These are phyloP conservation scores for Nannospalax galili DNA, from an alignment of 2,113 vertebrate species.

Conservation along the genomic window DNA sequence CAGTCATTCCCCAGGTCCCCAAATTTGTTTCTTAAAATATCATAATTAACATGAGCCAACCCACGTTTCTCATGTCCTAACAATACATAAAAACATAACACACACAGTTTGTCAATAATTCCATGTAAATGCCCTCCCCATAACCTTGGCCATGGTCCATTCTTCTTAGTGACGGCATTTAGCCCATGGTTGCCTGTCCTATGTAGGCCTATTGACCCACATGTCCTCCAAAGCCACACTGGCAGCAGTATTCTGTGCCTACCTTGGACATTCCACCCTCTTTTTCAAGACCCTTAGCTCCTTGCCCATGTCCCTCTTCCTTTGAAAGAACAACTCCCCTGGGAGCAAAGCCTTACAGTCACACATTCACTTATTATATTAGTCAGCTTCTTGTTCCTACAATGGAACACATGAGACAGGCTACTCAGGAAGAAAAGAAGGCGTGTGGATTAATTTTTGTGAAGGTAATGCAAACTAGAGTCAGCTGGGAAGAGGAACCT, in stretches of 20 bases:
- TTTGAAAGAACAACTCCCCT: background rate
- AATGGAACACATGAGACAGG: background rate
- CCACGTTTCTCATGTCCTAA: no score
- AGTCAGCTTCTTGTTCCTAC: background rate
- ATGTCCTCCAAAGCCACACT: background rate
- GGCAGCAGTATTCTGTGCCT: rapidly evolving
- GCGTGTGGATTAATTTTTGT: no score
- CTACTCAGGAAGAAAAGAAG: background rate
- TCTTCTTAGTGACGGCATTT: background rate
- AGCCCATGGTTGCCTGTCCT: background rate
- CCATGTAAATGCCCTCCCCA: background rate
- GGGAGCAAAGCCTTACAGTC: rapidly evolving
- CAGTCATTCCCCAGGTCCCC: background rate
- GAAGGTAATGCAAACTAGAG: no score
- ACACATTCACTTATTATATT: rapidly evolving
- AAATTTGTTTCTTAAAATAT: background rate
- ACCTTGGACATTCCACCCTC: rapidly evolving
- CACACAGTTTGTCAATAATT: background rate
- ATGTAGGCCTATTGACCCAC: rapidly evolving
- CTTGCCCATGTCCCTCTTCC: background rate
- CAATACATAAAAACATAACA: background rate
- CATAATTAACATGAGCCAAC: rapidly evolving
- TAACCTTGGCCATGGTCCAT: background rate
- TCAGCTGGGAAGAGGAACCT: no score
- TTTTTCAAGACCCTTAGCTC: no score